Evolutionary conservation across 2,888 invertebrate species (phyloP).

Genomic region (Tetheella fluctuosa): DNA sequence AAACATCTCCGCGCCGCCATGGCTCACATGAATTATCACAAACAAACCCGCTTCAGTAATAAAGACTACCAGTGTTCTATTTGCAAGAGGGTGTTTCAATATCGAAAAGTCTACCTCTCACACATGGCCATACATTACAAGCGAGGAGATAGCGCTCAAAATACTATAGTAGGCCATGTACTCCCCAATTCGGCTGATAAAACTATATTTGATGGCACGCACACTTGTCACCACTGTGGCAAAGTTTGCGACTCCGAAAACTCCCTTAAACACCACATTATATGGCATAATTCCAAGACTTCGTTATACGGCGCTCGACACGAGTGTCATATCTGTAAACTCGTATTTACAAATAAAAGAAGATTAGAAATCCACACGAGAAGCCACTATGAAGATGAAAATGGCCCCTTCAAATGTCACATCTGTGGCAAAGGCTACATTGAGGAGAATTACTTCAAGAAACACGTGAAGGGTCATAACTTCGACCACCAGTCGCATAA

Average conservation of each 20-base stretch:
- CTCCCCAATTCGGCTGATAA: conserved; percentile 46
- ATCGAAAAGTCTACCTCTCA: conserved; percentile 71
- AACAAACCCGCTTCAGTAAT: conserved; percentile 75
- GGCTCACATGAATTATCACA: conserved; percentile 78
- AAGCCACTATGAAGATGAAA: conserved; percentile 79
- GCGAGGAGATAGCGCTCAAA: conserved; percentile 69
- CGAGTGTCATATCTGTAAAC: conserved; percentile 75
- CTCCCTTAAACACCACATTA: conserved; percentile 72
- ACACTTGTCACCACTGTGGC: conserved; percentile 74
- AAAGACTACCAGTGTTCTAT: conserved; percentile 80
- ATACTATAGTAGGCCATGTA: conserved; percentile 62
- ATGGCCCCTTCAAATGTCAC: conserved; percentile 78
- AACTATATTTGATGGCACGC: conserved; percentile 54
- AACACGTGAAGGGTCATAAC: conserved; percentile 82
- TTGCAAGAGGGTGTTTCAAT: conserved; percentile 75
- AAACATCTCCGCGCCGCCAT: conserved; percentile 78
- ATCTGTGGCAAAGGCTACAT: conserved; percentile 82
- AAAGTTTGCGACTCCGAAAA: conserved; percentile 74
- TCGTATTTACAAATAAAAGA: conserved; percentile 76
- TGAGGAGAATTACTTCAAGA: conserved; percentile 75
- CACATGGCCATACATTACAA: conserved; percentile 80
- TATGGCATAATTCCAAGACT: conserved; percentile 76
- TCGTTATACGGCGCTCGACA: conserved; percentile 70
- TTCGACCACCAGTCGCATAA: conserved; percentile 73
- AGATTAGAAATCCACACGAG: conserved; percentile 74